Evolutionary conservation across 1,140 invertebrate genomes (phyloP).

Genomic region (Drosophila jambulina): DNA sequence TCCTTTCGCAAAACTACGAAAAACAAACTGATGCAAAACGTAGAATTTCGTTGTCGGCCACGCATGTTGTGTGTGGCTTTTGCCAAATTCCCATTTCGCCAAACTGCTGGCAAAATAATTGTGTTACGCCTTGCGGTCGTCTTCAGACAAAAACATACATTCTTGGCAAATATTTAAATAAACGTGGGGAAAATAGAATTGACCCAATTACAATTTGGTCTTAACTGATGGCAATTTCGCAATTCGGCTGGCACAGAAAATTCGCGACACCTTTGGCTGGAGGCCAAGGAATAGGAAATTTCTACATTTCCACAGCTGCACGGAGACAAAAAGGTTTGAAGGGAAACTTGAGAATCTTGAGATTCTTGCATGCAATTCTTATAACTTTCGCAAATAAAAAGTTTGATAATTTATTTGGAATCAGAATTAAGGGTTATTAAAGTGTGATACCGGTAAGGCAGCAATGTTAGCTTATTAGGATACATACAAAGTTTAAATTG

Average conservation of each 20-base stretch:
- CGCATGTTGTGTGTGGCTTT: conserved; percentile 26
- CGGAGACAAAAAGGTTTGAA: not conserved
- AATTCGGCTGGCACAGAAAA: conserved; percentile 61
- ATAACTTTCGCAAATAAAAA: too few relatives aligned
- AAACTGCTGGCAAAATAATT: conserved; percentile 79
- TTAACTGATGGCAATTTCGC: conserved; percentile 75
- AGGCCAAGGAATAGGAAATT: conserved; percentile 48
- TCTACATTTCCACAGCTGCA: not conserved
- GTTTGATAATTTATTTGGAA: too few relatives aligned
- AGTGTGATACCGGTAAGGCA: not conserved
- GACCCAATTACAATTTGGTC: conserved; percentile 76
- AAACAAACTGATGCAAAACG: conserved; percentile 57
- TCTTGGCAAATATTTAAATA: conserved; percentile 68
- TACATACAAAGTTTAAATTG: not conserved
- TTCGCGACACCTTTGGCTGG: conserved; percentile 63
- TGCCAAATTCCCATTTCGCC: conserved; percentile 56
- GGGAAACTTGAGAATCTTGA: not conserved
- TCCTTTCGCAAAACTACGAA: conserved; percentile 56
- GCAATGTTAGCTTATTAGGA: not conserved
- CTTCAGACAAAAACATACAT: conserved; percentile 39
- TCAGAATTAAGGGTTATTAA: not conserved
- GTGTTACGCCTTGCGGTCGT: conserved; percentile 70
- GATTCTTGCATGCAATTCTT: not conserved
- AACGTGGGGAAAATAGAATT: conserved; percentile 58
- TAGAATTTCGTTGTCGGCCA: conserved; percentile 44